Conservation (phyloP, 2,113 vertebrate species). For the Tenebrosternarchus preto region DNA sequence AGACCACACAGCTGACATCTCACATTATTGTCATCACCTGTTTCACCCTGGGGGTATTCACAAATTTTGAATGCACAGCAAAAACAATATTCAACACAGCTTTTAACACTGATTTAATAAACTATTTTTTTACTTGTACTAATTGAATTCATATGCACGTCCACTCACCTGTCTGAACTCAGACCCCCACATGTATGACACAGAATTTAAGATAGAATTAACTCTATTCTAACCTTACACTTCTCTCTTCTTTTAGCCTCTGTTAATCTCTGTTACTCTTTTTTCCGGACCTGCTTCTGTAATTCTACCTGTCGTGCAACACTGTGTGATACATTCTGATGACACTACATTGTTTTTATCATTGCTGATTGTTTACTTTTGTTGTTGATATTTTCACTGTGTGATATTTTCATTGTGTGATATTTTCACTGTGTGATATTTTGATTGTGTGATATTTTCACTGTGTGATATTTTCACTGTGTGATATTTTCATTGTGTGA, state of each 20-base stretch:
- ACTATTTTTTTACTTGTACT: not conserved
- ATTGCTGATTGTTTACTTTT: no score
- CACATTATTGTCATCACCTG: constrained; percentile 1
- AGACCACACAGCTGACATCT: constrained; percentile 17
- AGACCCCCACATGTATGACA: not conserved
- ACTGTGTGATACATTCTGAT: no score
- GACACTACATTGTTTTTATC: no score
- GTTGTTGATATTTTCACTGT: no score
- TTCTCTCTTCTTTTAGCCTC: not conserved
- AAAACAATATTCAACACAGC: not conserved
- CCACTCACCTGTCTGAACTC: not conserved
- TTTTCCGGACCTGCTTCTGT: no score
- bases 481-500: no score
- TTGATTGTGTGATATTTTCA: no score
- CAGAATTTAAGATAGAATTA: constrained; percentile 3
- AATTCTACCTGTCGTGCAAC: no score
- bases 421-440: no score
- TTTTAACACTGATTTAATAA: not conserved
- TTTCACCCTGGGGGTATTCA: not conserved
- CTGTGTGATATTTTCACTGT: no score
- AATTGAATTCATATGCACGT: not conserved
- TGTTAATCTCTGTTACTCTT: not conserved
- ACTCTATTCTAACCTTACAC: not conserved
- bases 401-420: no score
- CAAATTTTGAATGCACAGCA: not conserved